A percentile compares a stretch with the other conserved stretches of the same genome.
phyloP scores from a whole-genome alignment of 1,140 invertebrate species.

The Tetraneura akinire region DNA sequence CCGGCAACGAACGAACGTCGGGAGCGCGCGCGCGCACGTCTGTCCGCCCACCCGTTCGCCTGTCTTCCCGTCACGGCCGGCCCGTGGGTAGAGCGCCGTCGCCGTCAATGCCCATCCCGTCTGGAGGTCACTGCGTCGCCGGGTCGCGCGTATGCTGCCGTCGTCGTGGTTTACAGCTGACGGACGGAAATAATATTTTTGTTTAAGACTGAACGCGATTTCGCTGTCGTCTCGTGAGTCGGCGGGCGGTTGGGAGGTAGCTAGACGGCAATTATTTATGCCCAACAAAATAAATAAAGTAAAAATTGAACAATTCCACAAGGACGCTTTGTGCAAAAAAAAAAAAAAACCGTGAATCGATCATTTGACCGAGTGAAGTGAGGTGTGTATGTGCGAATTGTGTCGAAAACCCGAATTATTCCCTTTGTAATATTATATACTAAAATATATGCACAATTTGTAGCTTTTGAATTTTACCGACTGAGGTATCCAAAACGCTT shows the following conservation, averaged over 20 bases:
- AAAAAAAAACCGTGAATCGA: no score
- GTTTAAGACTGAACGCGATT: neutral
- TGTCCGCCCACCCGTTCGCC: neutral
- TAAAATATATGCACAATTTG: no score
- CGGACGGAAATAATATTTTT: neutral
- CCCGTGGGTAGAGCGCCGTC: neutral
- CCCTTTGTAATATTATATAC: no score
- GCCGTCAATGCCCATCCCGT: conserved; percentile 10
- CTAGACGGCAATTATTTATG: conserved; percentile 24
- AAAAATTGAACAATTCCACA: neutral
- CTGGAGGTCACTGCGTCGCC: conserved; percentile 45
- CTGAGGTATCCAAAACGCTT: no score
- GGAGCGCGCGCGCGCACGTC: neutral
- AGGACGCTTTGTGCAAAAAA: neutral
- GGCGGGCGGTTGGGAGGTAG: neutral
- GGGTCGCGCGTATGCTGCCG: conserved; percentile 12
- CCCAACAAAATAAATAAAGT: neutral
- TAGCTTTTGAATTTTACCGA: no score
- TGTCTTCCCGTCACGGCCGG: neutral
- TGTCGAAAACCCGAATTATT: neutral
- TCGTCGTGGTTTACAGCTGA: conserved; percentile 27
- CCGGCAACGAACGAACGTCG: neutral
- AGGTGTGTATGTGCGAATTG: neutral
- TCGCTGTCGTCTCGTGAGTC: no score
- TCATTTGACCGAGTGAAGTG: no score